Conservation (phyloP, 2,113 vertebrate species). For the Pygoscelis adeliae region DNA sequence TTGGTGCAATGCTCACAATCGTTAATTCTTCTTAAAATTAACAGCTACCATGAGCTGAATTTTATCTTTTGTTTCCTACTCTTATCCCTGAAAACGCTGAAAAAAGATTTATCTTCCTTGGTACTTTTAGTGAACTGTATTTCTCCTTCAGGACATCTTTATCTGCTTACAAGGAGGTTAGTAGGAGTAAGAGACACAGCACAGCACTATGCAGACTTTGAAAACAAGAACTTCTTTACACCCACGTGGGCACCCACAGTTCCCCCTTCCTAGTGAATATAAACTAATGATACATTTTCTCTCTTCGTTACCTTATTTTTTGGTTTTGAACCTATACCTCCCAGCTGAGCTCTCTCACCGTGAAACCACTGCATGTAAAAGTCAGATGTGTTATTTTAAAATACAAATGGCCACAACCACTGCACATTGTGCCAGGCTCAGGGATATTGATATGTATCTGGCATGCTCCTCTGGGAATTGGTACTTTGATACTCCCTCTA, state of each 20-base stretch:
- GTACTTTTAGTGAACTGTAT: background rate
- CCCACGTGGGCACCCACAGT: background rate
- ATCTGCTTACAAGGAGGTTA: constrained; percentile 4
- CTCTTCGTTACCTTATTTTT: background rate
- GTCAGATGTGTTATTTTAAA: background rate
- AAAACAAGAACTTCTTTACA: background rate
- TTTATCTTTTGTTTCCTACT: background rate
- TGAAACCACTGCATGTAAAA: background rate
- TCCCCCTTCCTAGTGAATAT: background rate
- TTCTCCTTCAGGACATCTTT: background rate
- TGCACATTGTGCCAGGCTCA: background rate
- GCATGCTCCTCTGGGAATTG: background rate
- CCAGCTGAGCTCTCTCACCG: background rate
- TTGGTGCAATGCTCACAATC: background rate
- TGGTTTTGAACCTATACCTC: background rate
- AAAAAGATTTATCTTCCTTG: background rate
- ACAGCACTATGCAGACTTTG: background rate
- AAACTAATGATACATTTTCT: background rate
- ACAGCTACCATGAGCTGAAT: background rate
- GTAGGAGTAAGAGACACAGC: background rate
- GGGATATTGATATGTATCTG: background rate
- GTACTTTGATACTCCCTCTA: background rate
- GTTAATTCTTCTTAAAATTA: background rate
- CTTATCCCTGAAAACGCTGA: background rate
- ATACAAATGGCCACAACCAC: background rate